Evolutionary conservation across 2,888 invertebrate species (phyloP).

Genomic region (Drosophila lutescens): DNA sequence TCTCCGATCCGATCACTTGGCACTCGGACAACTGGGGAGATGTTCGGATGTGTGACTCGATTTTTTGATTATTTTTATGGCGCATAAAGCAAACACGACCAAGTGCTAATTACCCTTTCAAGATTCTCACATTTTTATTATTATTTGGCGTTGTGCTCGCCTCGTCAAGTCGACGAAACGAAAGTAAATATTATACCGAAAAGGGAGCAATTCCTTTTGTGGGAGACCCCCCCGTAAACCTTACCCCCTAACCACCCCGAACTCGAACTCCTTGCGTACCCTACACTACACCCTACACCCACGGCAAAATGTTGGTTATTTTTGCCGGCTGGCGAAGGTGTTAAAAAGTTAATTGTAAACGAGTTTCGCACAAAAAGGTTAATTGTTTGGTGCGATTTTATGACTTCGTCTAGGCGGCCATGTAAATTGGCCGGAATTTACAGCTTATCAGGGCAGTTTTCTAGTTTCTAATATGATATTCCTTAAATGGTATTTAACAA

Average conservation of each 20-base stretch:
- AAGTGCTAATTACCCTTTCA: slow-evolving; percentile 72
- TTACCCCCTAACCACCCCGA: neutral
- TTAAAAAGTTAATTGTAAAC: slow-evolving; percentile 38
- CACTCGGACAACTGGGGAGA: slow-evolving; percentile 30
- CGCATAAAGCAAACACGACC: slow-evolving; percentile 53
- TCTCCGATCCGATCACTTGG: slow-evolving; percentile 33
- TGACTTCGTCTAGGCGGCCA: slow-evolving; percentile 8
- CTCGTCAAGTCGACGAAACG: slow-evolving; percentile 32
- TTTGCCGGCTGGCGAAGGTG: slow-evolving; percentile 20
- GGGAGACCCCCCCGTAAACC: slow-evolving; percentile 4
- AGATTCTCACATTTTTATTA: slow-evolving; percentile 73
- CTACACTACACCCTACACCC: slow-evolving; percentile 10
- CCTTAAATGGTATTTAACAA: neutral
- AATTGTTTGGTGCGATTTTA: slow-evolving; percentile 4
- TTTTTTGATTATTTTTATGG: slow-evolving; percentile 61
- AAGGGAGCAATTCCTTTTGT: slow-evolving; percentile 8
- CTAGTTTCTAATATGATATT: neutral
- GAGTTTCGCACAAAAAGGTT: slow-evolving; percentile 27
- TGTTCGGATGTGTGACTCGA: slow-evolving; percentile 52
- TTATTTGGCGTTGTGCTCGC: slow-evolving; percentile 31
- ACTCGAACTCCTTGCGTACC: neutral
- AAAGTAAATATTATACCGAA: slow-evolving; percentile 11
- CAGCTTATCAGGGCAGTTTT: slow-evolving; percentile 3
- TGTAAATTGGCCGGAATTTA: slow-evolving; percentile 9
- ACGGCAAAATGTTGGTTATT: slow-evolving; percentile 27